Conservation (phyloP, 2,888 invertebrate species). For the Leuctra nigra region DNA sequence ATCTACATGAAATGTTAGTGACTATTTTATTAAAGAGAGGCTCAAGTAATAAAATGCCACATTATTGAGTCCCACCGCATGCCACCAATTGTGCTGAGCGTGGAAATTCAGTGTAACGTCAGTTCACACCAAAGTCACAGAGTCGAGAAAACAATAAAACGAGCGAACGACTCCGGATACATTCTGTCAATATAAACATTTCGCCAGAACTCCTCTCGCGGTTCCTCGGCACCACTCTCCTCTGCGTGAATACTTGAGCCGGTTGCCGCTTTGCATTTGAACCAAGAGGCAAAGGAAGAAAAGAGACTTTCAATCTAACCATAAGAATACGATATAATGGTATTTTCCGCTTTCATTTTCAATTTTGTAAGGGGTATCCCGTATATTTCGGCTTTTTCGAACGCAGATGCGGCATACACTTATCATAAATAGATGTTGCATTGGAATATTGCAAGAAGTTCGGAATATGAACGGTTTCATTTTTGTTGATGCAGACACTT, state of each 20-base stretch:
- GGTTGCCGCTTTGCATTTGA: background rate
- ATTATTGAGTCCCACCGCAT: no score
- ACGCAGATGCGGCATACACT: background rate
- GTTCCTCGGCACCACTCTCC: no score
- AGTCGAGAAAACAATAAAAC: constrained; percentile 11
- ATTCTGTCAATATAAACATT: constrained; percentile 18
- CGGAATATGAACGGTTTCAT: no score
- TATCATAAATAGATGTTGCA: constrained; percentile 18
- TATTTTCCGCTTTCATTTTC: constrained; percentile 8
- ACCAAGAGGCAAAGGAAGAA: background rate
- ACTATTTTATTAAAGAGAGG: no score
- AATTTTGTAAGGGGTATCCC: background rate
- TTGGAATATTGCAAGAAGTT: no score
- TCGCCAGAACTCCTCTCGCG: background rate
- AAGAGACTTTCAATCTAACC: constrained; percentile 14
- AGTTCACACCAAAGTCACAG: no score
- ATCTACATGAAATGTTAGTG: no score
- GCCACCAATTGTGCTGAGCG: no score
- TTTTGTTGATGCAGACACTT: no score
- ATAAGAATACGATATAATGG: constrained; percentile 14
- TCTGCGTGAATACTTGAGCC: no score
- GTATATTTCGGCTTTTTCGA: background rate
- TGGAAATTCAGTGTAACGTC: no score
- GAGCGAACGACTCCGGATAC: background rate
- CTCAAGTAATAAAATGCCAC: no score